phyloP scores from a whole-genome alignment of 2,888 invertebrate genomes.

The Drosophila planitibia region DNA sequence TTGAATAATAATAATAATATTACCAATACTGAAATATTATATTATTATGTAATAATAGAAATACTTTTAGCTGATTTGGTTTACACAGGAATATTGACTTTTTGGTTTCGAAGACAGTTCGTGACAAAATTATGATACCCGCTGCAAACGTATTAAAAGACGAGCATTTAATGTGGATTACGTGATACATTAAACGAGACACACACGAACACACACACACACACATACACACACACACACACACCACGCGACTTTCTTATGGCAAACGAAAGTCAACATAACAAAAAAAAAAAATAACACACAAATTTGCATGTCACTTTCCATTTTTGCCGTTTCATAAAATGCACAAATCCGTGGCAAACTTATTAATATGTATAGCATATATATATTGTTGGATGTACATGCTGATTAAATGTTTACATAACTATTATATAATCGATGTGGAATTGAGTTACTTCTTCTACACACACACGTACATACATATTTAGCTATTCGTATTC shows the following conservation, averaged over 20 bases:
- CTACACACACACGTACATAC: neutral
- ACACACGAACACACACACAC: conserved; percentile 7
- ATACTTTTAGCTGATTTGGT: neutral
- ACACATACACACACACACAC: conserved; percentile 10
- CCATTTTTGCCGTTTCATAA: conserved; percentile 38
- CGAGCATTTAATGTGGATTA: conserved; percentile 56
- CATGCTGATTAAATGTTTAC: conserved; percentile 14
- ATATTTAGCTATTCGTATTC: conserved; percentile 1
- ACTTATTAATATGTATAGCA: conserved; percentile 3
- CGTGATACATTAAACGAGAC: conserved; percentile 50
- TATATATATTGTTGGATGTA: neutral
- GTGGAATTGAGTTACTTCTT: neutral
- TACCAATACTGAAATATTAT: neutral
- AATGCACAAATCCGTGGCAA: neutral
- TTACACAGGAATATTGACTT: neutral
- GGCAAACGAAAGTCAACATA: conserved; percentile 59
- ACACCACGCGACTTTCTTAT: conserved; percentile 40
- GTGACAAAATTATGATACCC: neutral
- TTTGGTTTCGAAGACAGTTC: neutral
- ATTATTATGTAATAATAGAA: neutral
- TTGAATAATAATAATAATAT: neutral
- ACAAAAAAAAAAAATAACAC: conserved; percentile 10
- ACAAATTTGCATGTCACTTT: conserved; percentile 42
- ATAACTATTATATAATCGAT: conserved; percentile 14
- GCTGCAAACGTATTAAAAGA: conserved; percentile 6